Conservation (phyloP, 35 echinoderm and acorn worm species). For the Ophiothrix spiculata region DNA sequence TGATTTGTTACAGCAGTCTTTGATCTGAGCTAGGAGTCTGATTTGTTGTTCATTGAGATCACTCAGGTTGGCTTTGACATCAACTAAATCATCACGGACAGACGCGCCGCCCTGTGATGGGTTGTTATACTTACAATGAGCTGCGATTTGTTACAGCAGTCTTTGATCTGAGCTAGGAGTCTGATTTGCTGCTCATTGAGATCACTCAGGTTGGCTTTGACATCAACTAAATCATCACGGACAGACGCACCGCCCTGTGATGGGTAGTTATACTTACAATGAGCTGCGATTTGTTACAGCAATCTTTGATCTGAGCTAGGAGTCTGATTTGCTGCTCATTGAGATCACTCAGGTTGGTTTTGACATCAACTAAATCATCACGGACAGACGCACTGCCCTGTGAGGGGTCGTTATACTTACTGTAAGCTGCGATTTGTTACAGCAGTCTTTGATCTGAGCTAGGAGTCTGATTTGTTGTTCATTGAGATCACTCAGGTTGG, state of each 20-base stretch:
- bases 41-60: background rate
- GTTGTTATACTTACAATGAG: slow-evolving; percentile 1
- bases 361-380: background rate
- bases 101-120: too few relatives aligned
- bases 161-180: slow-evolving; percentile 4
- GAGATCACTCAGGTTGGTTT: too few relatives aligned
- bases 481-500: too few relatives aligned
- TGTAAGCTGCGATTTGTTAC: slow-evolving; percentile 1
- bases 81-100: background rate
- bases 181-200: background rate
- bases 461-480: background rate
- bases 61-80: slow-evolving; percentile 4
- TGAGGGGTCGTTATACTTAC: too few relatives aligned
- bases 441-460: slow-evolving; percentile 1
- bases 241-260: slow-evolving; percentile 2
- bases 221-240: background rate
- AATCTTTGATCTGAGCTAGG: slow-evolving; percentile 4
- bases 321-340: slow-evolving; percentile 1
- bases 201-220: slow-evolving; percentile 1
- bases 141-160: slow-evolving; percentile 5
- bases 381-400: background rate
- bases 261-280: slow-evolving; percentile 3
- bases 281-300: slow-evolving; percentile 5
- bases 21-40: background rate
- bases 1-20: slow-evolving; percentile 9